Evolutionary conservation across 2,797 vertebrate genomes (phyloP).

Genomic region (Chloroceryle inda): DNA sequence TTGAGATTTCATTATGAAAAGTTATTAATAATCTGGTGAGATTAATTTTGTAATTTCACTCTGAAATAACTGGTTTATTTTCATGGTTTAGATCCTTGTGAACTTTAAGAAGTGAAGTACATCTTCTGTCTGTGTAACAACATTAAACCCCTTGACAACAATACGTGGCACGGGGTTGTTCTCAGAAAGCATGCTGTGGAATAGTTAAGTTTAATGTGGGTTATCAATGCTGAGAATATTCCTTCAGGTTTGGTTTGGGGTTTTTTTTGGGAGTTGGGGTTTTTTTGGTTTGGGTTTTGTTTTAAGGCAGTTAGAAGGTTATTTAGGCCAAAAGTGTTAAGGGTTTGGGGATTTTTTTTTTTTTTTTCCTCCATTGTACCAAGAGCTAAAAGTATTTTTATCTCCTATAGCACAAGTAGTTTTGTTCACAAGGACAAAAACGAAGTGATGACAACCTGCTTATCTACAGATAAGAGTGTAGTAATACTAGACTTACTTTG

Average conservation of each 20-base stretch:
- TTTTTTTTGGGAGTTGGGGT: too few relatives aligned
- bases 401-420: background rate
- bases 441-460: background rate
- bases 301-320: background rate
- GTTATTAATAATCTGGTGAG: background rate
- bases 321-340: background rate
- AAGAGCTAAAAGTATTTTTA: background rate
- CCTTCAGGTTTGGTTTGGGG: background rate
- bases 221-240: background rate
- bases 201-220: background rate
- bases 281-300: background rate
- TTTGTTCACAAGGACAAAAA: background rate
- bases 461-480: background rate
- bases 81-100: background rate
- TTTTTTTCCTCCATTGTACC: background rate
- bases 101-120: background rate
- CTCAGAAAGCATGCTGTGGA: background rate
- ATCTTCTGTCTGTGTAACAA: background rate
- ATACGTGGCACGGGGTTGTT: fast-evolving
- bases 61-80: background rate
- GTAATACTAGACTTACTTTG: background rate
- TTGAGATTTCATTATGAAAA: background rate
- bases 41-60: background rate
- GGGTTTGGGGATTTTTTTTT: background rate
- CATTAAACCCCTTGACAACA: background rate